Conservation (phyloP, 2,113 vertebrate species). For the Cairina moschata region DNA sequence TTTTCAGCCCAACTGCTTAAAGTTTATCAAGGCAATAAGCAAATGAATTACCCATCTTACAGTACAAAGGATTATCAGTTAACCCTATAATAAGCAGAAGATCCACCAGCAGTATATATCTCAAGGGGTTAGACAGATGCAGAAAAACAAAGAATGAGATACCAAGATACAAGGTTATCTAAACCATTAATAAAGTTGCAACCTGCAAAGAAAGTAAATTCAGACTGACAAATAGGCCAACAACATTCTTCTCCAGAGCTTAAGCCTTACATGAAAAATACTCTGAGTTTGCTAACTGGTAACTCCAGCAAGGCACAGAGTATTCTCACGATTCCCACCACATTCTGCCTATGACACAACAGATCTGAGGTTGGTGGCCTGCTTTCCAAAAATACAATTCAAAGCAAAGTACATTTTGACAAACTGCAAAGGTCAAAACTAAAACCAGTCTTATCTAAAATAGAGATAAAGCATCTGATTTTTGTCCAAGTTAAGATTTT, state of each 20-base stretch:
- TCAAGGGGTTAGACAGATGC: background rate
- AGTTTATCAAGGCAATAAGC: background rate
- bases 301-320: background rate
- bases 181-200: background rate
- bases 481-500: background rate
- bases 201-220: background rate
- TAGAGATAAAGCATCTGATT: background rate
- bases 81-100: background rate
- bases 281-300: background rate
- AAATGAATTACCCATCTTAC: background rate
- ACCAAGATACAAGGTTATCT: background rate
- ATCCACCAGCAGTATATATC: background rate
- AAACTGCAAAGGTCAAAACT: conserved; percentile 41
- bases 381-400: conserved; percentile 52
- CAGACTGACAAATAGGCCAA: background rate
- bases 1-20: background rate
- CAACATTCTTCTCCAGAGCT: background rate
- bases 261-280: background rate
- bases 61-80: background rate
- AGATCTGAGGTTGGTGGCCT: background rate
- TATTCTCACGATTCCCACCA: background rate
- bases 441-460: conserved; percentile 8
- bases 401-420: conserved; percentile 29
- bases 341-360: background rate
- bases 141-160: background rate